Evolutionary conservation across 2,797 vertebrate genomes (phyloP).

Genomic region (Mastacembelus armatus): DNA sequence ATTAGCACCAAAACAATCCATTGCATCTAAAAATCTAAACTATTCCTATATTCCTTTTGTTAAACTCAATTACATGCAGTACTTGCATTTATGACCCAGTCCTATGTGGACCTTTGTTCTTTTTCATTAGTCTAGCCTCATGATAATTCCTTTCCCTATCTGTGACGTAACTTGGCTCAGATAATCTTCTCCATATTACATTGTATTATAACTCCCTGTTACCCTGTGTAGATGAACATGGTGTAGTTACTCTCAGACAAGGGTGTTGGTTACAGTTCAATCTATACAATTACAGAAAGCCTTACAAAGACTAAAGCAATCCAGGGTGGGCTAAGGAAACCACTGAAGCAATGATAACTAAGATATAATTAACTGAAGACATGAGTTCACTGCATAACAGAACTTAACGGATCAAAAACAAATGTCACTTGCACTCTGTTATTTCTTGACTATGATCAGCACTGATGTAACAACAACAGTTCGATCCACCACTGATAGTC

Average conservation of each 20-base stretch:
- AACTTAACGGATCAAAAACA: not conserved
- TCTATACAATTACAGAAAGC: not conserved
- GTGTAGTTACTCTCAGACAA: not conserved
- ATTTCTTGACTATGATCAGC: not conserved
- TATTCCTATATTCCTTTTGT: too few relatives aligned
- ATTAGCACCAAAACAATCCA: too few relatives aligned
- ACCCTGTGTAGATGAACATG: not conserved
- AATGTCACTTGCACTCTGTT: not conserved
- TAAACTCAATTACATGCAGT: not conserved
- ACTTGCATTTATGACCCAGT: not conserved
- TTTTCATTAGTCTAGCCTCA: not conserved
- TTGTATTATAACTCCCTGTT: not conserved
- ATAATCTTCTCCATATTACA: slow-evolving; percentile 16
- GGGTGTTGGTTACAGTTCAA: not conserved
- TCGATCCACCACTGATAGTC: too few relatives aligned
- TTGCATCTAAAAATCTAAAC: too few relatives aligned
- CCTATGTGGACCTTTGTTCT: slow-evolving; percentile 1
- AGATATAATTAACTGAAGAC: not conserved
- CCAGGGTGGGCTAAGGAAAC: not conserved
- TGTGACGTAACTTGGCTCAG: not conserved
- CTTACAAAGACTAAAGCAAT: not conserved
- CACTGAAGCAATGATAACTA: not conserved
- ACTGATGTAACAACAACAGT: not conserved
- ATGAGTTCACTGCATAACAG: too few relatives aligned
- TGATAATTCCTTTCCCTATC: not conserved